Evolutionary conservation across 2,113 vertebrate genomes (phyloP).

Genomic region (Phrynocephalus versicolor): DNA sequence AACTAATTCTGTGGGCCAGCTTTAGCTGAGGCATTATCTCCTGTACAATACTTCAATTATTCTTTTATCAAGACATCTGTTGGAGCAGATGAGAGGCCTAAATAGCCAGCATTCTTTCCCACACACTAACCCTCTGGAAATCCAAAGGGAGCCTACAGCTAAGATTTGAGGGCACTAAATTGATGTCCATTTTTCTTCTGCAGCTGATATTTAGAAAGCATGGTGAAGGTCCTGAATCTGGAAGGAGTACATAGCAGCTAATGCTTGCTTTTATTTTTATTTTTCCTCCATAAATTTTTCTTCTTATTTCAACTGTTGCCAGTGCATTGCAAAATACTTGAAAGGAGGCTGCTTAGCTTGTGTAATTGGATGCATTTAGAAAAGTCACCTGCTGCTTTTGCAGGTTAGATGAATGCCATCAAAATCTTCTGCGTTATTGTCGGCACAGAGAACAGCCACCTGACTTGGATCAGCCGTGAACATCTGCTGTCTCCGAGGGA

Average conservation of each 20-base stretch:
- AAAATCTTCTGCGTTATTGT: background rate
- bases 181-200: background rate
- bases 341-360: background rate
- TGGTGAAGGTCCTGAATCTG: background rate
- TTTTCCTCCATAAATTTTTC: background rate
- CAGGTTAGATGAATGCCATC: background rate
- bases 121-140: background rate
- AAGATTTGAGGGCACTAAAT: background rate
- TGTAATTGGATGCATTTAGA: background rate
- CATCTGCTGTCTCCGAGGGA: background rate
- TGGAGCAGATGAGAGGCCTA: no score
- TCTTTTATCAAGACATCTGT: background rate
- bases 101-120: no score
- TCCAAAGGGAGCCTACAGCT: background rate
- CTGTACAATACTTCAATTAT: background rate
- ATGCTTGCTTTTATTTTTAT: background rate
- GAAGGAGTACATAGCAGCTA: background rate
- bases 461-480: background rate
- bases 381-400: background rate
- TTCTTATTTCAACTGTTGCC: background rate
- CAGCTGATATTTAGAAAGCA: background rate
- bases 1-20: no score
- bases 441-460: background rate
- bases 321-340: background rate
- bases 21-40: background rate